Evolutionary conservation across 64 coral and sea anemone species (phyloP).

Genomic region (Montipora cactus): DNA sequence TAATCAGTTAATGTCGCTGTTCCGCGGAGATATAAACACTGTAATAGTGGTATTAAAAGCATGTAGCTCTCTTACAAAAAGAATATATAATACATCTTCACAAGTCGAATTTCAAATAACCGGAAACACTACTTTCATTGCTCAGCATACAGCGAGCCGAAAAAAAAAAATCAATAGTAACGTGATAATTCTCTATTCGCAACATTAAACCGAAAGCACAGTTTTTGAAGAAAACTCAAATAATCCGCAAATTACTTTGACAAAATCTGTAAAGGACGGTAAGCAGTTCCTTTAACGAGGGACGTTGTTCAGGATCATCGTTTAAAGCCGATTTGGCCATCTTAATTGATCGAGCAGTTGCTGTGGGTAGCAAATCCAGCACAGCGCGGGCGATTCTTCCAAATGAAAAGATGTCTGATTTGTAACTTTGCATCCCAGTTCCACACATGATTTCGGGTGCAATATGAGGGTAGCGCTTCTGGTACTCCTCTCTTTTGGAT

Average conservation of each 20-base stretch:
- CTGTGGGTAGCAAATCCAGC: constrained; percentile 33
- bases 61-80: neutral
- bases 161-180: neutral
- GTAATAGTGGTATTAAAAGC: neutral
- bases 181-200: neutral
- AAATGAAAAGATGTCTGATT: constrained; percentile 22
- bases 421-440: neutral
- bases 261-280: neutral
- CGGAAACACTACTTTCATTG: neutral
- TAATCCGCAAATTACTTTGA: neutral
- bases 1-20: neutral
- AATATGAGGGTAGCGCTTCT: constrained; percentile 52
- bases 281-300: neutral
- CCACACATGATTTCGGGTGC: constrained; percentile 31
- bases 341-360: neutral
- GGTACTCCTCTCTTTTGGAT: neutral
- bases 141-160: neutral
- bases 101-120: neutral
- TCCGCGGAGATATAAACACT: neutral
- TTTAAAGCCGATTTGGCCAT: neutral
- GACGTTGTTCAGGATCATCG: neutral
- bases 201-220: neutral
- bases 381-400: neutral
- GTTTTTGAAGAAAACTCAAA: neutral
- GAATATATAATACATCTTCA: neutral